Percentiles rank a stretch among this genome's conserved stretches.
phyloP scores from a whole-genome alignment of 2,113 vertebrate genomes.

The Puma concolor region DNA sequence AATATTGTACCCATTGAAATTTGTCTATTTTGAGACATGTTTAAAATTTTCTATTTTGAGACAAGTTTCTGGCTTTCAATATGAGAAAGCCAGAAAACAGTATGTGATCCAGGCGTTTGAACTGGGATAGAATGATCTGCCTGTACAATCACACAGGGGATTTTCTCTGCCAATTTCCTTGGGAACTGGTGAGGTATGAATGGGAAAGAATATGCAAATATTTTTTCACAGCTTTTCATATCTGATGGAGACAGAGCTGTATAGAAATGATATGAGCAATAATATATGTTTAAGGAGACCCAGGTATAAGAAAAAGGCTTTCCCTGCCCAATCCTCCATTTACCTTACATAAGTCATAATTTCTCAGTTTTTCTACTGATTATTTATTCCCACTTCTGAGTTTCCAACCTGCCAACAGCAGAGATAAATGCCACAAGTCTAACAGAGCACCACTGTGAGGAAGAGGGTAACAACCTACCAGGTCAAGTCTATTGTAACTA shows the following conservation, averaged over 20 bases:
- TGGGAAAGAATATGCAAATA: neutral
- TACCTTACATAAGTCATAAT: neutral
- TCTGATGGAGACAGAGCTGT: neutral
- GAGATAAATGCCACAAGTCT: neutral
- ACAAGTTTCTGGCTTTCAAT: neutral
- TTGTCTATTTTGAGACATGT: neutral
- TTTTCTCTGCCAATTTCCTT: slow-evolving; percentile 44
- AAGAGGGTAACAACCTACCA: neutral
- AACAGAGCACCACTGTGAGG: neutral
- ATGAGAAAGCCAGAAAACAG: neutral
- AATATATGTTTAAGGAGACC: neutral
- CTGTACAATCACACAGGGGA: neutral
- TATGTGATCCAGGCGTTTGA: neutral
- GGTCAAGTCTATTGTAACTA: neutral
- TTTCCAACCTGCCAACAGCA: neutral
- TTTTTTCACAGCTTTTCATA: neutral
- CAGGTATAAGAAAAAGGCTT: neutral
- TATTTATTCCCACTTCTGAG: neutral
- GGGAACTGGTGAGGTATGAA: neutral
- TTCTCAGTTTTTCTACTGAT: slow-evolving; percentile 29
- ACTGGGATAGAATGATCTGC: neutral
- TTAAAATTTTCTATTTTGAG: slow-evolving; percentile 38
- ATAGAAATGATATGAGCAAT: neutral
- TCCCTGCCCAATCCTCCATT: neutral
- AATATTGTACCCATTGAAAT: neutral